Conservation (phyloP, 2,888 invertebrate genomes). For the Archips crataeganus region DNA sequence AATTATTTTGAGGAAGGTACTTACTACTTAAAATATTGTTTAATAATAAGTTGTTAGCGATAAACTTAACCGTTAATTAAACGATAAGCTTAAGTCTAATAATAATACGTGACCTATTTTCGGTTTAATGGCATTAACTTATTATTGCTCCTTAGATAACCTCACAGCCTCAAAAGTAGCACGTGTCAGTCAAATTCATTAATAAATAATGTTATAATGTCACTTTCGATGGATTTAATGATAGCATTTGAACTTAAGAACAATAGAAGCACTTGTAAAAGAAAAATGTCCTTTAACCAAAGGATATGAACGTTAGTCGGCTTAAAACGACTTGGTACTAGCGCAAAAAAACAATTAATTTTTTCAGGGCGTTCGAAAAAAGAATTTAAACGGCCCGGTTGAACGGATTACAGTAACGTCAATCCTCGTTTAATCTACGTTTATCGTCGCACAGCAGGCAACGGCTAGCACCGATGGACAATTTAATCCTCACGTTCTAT, state of each 20-base stretch:
- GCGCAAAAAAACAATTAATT: slow-evolving; percentile 43
- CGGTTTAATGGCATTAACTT: slow-evolving; percentile 9
- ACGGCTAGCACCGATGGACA: slow-evolving; percentile 72
- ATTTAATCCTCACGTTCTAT: slow-evolving; percentile 62
- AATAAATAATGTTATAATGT: background rate
- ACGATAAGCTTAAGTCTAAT: background rate
- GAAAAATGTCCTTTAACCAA: too few species aligned
- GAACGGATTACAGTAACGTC: slow-evolving; percentile 65
- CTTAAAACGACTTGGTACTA: background rate
- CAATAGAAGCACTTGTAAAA: background rate
- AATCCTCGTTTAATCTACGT: slow-evolving; percentile 75
- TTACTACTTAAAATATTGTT: too few species aligned
- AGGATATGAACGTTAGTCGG: too few species aligned
- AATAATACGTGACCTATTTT: slow-evolving; percentile 14
- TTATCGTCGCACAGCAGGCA: slow-evolving; percentile 75
- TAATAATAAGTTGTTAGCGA: background rate
- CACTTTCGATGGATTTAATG: slow-evolving; percentile 8
- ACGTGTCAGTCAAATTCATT: slow-evolving; percentile 20
- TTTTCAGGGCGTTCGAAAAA: slow-evolving; percentile 49
- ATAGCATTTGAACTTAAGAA: slow-evolving; percentile 14
- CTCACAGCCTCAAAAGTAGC: background rate
- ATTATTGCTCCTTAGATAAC: slow-evolving; percentile 12
- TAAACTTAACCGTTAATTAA: background rate
- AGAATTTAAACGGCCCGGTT: slow-evolving; percentile 52
- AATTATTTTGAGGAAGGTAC: too few species aligned